Conservation (phyloP, 2,888 invertebrate species). For the Enoplolaimus lenunculus region DNA sequence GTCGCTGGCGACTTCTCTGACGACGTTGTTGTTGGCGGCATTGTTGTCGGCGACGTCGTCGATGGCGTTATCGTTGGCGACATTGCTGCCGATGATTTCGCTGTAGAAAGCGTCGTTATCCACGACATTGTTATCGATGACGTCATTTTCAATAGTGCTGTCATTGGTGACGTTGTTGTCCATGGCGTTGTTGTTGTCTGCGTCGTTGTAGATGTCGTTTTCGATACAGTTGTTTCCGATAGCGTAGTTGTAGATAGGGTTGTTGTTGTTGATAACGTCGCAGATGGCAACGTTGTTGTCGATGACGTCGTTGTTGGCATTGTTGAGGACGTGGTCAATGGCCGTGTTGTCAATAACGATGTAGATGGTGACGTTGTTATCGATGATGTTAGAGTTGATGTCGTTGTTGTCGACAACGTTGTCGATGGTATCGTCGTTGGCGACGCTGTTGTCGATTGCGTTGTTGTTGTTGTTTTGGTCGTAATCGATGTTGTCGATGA, state of each 20-base stretch:
- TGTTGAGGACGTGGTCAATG: constrained; percentile 2
- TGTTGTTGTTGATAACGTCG: constrained; percentile 17
- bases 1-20: background rate
- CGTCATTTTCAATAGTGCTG: background rate
- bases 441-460: constrained; percentile 13
- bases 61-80: background rate
- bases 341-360: background rate
- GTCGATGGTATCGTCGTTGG: constrained; percentile 16
- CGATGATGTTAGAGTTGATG: background rate
- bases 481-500: background rate
- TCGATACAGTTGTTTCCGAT: constrained; percentile 15
- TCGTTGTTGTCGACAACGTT: constrained; percentile 1
- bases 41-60: background rate
- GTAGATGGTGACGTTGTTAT: constrained; percentile 13
- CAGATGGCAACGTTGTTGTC: constrained; percentile 6
- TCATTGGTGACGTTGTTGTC: no score
- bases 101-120: constrained; percentile 10
- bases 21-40: background rate
- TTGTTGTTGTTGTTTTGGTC: constrained; percentile 1
- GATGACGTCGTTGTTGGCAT: constrained; percentile 16
- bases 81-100: background rate
- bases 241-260: constrained; percentile 10
- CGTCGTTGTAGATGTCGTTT: constrained; percentile 13
- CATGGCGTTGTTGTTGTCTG: constrained; percentile 15
- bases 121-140: constrained; percentile 18